A percentile compares a stretch with the other conserved stretches of the same genome.
Evolutionary conservation across 2,888 invertebrate species (phyloP).

Genomic region (Himalopsyche kuldschensis): DNA sequence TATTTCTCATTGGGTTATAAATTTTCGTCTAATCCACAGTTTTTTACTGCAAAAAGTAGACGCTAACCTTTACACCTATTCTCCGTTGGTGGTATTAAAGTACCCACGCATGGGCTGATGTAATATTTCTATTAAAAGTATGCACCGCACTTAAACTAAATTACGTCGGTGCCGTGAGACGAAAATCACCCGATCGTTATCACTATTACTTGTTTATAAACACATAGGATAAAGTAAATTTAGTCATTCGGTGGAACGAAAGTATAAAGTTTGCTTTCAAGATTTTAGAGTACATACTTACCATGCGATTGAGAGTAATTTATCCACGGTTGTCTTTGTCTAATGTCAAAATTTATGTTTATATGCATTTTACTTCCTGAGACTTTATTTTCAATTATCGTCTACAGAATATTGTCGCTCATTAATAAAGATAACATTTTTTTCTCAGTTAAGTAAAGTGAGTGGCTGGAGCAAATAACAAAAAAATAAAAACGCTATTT

Average conservation of each 20-base stretch:
- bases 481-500: too few relatives aligned
- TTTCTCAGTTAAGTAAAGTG: too few relatives aligned
- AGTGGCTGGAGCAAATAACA: too few relatives aligned
- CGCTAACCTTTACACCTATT: constrained; percentile 7
- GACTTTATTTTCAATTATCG: too few relatives aligned
- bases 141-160: neutral
- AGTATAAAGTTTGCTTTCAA: neutral
- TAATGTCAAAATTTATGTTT: too few relatives aligned
- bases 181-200: neutral
- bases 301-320: too few relatives aligned
- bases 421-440: too few relatives aligned
- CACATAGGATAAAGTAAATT: neutral
- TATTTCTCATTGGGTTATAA: neutral
- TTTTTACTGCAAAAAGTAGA: constrained; percentile 5
- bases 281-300: too few relatives aligned
- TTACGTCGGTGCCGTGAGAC: neutral
- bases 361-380: too few relatives aligned
- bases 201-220: neutral
- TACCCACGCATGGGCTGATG: constrained; percentile 14
- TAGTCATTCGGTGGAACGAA: neutral
- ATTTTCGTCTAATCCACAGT: neutral
- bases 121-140: constrained; percentile 18
- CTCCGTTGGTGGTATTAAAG: constrained; percentile 11
- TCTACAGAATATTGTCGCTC: too few relatives aligned
- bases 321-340: too few relatives aligned